phyloP scores from a whole-genome alignment of 1,140 invertebrate species.

The Sitophilus oryzae region DNA sequence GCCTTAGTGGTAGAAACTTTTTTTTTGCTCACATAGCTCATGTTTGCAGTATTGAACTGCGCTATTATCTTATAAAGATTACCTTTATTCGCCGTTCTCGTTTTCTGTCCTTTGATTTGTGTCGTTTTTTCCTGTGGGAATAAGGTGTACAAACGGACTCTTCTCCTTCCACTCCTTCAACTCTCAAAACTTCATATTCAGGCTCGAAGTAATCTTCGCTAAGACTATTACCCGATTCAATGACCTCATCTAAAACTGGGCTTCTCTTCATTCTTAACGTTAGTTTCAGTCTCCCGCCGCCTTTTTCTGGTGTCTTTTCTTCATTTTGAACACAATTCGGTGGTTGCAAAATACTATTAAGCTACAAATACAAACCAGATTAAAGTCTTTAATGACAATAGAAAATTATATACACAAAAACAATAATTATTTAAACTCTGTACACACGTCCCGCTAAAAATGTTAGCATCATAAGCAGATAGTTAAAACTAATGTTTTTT shows the following conservation, averaged over 20 bases:
- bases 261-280: conserved; percentile 81
- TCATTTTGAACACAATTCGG: conserved; percentile 26
- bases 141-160: conserved; percentile 34
- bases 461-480: too few relatives aligned
- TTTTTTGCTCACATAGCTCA: background rate
- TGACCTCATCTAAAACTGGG: conserved; percentile 76
- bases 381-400: too few relatives aligned
- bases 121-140: conserved; percentile 57
- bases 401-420: too few relatives aligned
- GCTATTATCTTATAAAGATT: background rate
- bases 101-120: conserved; percentile 55
- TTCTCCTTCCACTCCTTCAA: conserved; percentile 64
- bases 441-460: too few relatives aligned
- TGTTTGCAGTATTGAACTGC: too few relatives aligned
- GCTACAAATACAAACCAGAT: background rate
- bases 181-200: conserved; percentile 77
- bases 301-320: conserved; percentile 39
- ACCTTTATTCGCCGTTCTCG: conserved; percentile 32
- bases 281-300: conserved; percentile 63
- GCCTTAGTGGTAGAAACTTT: too few relatives aligned
- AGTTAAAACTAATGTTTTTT: too few relatives aligned
- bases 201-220: conserved; percentile 60
- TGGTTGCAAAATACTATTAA: conserved; percentile 9
- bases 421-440: too few relatives aligned
- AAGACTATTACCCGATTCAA: conserved; percentile 70